Conservation (phyloP, 1,140 invertebrate genomes). For the Caerostris darwini region DNA sequence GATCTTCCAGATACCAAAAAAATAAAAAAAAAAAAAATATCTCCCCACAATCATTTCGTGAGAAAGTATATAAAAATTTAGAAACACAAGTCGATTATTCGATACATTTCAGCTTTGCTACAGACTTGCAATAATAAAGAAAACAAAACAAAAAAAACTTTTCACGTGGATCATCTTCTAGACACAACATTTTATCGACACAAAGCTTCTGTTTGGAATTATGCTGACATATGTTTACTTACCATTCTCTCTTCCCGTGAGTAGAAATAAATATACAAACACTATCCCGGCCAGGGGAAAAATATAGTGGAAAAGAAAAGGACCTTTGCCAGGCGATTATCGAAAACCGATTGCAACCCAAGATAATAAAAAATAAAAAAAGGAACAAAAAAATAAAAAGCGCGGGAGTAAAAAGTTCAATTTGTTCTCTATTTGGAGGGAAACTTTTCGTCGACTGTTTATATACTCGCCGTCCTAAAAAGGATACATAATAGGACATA, state of each 20-base stretch:
- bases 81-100: slow-evolving; percentile 26
- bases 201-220: not conserved
- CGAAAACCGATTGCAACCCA: slow-evolving; percentile 55
- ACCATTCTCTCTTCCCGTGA: not conserved
- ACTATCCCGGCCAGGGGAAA: not conserved
- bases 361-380: slow-evolving; percentile 47
- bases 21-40: not conserved
- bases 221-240: slow-evolving; percentile 55
- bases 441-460: slow-evolving; percentile 38
- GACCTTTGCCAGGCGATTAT: slow-evolving; percentile 15
- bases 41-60: not conserved
- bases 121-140: not conserved
- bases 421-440: slow-evolving; percentile 52
- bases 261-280: slow-evolving; percentile 45
- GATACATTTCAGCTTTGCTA: not conserved
- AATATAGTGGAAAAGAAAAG: not conserved
- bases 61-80: slow-evolving; percentile 1
- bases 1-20: not conserved
- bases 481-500: slow-evolving; percentile 48
- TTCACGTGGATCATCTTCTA: slow-evolving; percentile 12
- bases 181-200: slow-evolving; percentile 27
- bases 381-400: not conserved
- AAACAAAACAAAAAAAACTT: not conserved
- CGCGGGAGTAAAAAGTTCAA: slow-evolving; percentile 31
- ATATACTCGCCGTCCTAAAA: not conserved